phyloP scores from a whole-genome alignment of 2,797 vertebrate genomes.

The Paguma larvata region DNA sequence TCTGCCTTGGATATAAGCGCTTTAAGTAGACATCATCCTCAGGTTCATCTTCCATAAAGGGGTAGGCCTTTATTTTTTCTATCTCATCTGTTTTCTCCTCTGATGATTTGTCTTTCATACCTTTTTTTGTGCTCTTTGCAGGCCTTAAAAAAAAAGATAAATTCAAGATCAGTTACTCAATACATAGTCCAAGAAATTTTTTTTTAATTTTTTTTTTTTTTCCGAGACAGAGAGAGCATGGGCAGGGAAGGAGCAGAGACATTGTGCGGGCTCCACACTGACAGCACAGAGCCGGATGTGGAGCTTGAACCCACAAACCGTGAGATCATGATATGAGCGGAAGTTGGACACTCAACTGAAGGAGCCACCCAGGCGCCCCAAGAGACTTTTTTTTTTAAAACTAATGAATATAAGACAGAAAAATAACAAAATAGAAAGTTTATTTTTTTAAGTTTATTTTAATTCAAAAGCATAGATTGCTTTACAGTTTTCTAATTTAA shows the following conservation, averaged over 20 bases:
- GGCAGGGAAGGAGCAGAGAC: no score
- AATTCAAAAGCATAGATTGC: slow-evolving; percentile 37
- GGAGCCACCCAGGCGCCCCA: neutral
- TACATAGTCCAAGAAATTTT: slow-evolving; percentile 13
- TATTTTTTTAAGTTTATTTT: neutral
- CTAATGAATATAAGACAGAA: neutral
- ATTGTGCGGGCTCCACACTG: no score
- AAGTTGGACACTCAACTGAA: no score
- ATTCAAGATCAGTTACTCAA: slow-evolving; percentile 50
- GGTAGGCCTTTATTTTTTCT: slow-evolving; percentile 86
- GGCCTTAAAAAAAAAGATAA: slow-evolving; percentile 82
- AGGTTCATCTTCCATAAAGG: slow-evolving; percentile 86
- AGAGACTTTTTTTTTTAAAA: neutral
- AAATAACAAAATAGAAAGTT: slow-evolving; percentile 21
- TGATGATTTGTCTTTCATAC: slow-evolving; percentile 69
- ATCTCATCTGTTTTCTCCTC: slow-evolving; percentile 68
- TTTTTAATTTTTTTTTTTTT: neutral
- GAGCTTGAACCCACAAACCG: no score
- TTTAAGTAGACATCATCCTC: slow-evolving; percentile 95
- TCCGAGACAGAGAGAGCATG: no score
- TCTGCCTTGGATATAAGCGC: slow-evolving; percentile 89
- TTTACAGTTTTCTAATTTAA: slow-evolving; percentile 39
- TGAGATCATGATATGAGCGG: no score
- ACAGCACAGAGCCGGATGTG: no score
- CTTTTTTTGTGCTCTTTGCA: slow-evolving; percentile 78